Conservation (phyloP, 2,113 vertebrate species). For the Probosciger aterrimus region DNA sequence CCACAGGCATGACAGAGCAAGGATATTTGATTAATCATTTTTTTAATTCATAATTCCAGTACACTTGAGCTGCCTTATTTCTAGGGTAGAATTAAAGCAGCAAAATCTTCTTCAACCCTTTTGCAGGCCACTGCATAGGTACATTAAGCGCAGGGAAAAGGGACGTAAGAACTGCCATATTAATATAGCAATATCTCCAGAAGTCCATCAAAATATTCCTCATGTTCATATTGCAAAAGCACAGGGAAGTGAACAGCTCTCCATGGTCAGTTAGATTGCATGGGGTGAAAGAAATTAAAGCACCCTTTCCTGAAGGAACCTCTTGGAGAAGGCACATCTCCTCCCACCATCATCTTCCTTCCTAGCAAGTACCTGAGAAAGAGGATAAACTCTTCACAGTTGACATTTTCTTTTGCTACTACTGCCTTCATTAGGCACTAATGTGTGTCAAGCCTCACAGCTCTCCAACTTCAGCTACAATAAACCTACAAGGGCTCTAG, state of each 20-base stretch:
- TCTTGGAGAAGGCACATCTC: background rate
- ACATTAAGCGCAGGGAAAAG: background rate
- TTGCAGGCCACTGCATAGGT: background rate
- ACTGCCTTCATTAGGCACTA: background rate
- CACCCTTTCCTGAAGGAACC: background rate
- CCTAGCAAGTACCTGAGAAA: background rate
- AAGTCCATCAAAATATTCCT: background rate
- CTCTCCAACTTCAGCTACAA: background rate
- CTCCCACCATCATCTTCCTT: background rate
- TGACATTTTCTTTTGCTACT: background rate
- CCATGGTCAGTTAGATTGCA: background rate
- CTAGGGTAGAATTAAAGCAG: background rate
- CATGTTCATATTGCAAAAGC: background rate
- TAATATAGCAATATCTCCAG: background rate
- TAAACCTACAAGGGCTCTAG: background rate
- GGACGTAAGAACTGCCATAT: background rate
- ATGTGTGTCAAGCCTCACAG: background rate
- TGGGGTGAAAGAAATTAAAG: background rate
- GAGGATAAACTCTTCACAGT: background rate
- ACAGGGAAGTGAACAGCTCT: background rate
- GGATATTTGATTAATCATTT: background rate
- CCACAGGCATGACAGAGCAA: background rate
- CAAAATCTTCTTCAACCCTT: background rate
- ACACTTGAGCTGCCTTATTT: background rate
- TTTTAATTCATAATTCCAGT: background rate